phyloP scores from a whole-genome alignment of 2,888 invertebrate species.

The Drosophila rubida region DNA sequence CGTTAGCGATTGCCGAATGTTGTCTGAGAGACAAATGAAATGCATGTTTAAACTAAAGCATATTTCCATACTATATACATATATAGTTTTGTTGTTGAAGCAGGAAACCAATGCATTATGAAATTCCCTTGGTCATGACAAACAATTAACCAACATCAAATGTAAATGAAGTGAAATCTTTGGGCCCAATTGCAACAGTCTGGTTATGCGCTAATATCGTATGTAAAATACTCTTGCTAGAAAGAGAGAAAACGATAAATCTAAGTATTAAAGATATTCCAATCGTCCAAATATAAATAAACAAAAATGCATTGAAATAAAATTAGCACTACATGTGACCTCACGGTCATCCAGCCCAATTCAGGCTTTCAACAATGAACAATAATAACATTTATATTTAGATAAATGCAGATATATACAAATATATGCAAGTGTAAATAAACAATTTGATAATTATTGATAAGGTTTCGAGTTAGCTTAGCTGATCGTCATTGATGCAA shows the following conservation, averaged over 20 bases:
- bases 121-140: constrained; percentile 28
- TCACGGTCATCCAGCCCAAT: constrained; percentile 24
- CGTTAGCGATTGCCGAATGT: constrained; percentile 26
- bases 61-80: constrained; percentile 5
- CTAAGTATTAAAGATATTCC: background rate
- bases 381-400: constrained; percentile 1
- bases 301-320: constrained; percentile 24
- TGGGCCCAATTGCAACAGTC: constrained; percentile 19
- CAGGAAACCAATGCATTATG: constrained; percentile 36
- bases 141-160: constrained; percentile 55
- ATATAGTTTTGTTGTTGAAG: constrained; percentile 11
- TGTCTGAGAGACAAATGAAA: constrained; percentile 57
- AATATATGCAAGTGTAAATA: constrained; percentile 18
- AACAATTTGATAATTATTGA: constrained; percentile 46
- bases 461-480: constrained; percentile 30
- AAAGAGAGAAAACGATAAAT: background rate
- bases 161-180: constrained; percentile 57
- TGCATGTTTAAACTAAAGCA: constrained; percentile 30
- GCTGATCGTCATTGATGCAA: constrained; percentile 67
- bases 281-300: constrained; percentile 32
- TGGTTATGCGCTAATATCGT: constrained; percentile 10
- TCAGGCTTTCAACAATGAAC: constrained; percentile 40
- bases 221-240: background rate
- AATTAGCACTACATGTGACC: constrained; percentile 10
- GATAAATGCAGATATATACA: constrained; percentile 5